Base-by-base conservation (phyloP, 2,797 vertebrate species). In the Falco columbarius region DNA sequence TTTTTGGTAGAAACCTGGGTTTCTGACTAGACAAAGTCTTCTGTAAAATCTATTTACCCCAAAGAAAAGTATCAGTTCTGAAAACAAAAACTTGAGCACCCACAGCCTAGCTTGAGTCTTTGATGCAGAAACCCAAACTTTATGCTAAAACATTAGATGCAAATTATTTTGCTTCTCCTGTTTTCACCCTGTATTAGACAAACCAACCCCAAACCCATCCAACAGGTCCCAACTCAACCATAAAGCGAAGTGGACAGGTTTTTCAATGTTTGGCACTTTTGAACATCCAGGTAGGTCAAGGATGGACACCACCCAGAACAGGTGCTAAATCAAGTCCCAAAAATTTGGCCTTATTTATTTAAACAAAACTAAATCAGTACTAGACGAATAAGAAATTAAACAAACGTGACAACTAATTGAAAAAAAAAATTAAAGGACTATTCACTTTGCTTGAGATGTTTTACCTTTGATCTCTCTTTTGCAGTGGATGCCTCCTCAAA, bases 391-490 rank as follows among this genome's bases (percentile, higher is more conserved):
- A 55, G 61, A 95, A 95, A 96, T 29, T 13, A 30, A 80, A 67
- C 66, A 59, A n/a, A 85, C 13, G 13, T 10, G 7, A 68, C 3
- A 74, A 51, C 15, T 32, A 51, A 94, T 47, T 75, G 70, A 7
- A 30, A 84, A 85, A 76, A 84, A 85, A 76, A 66, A 16, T 26
- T 15, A 72, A 94, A 76, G 38, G 88, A 95, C 29, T 23, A 26
- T 95, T 93, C 83, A 66, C 90, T 97, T 96, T 83, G 67, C 91
- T 97, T 51, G 80, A 97, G 96, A 96, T 81, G 92, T 87, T 96
- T 98, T 98, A 99, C 99, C 99, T 99, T 99, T 94, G 97, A 98
- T 98, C 99, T 99, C 94, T 98, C 98, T 65, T 93, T 55, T 90
- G 98, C 95, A 70, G 98, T 98, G 85, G 98, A 95, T 90, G 99